These are phyloP conservation scores for Malurus leucopterus DNA, from an alignment of 2,797 vertebrate species.

Conservation along the genomic window DNA sequence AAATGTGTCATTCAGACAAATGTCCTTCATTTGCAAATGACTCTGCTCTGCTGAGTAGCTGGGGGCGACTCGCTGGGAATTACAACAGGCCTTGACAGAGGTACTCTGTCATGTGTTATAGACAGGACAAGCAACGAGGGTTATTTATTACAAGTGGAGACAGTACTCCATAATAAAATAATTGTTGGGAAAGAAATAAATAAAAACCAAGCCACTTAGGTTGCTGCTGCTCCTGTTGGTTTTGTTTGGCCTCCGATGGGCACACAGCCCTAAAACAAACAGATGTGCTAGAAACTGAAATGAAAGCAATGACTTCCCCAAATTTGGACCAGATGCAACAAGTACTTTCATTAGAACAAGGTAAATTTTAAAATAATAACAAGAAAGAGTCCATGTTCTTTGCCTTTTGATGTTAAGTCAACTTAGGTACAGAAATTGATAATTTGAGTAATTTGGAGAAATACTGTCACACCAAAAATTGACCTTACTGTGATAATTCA, in stretches of 20 bases:
- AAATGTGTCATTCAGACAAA: constrained; percentile 32
- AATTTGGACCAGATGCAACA: not conserved
- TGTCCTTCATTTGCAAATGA: constrained; percentile 50
- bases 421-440: not conserved
- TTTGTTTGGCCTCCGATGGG: not conserved
- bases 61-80: not conserved
- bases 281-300: not conserved
- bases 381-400: not conserved
- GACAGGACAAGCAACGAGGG: not conserved
- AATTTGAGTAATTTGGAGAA: not conserved
- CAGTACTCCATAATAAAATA: not conserved
- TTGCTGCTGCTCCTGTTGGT: not conserved
- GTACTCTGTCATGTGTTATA: not conserved
- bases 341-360: not conserved
- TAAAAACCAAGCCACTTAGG: not conserved
- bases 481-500: not conserved
- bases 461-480: not conserved
- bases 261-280: not conserved
- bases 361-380: not conserved
- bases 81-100: not conserved
- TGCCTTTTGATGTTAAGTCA: not conserved
- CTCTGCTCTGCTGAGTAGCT: not conserved
- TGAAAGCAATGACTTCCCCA: not conserved
- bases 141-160: not conserved
- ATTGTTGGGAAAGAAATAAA: not conserved